These are phyloP conservation scores for Galendromus occidentalis DNA, from an alignment of 1,140 invertebrate genomes.

Conservation along the genomic window DNA sequence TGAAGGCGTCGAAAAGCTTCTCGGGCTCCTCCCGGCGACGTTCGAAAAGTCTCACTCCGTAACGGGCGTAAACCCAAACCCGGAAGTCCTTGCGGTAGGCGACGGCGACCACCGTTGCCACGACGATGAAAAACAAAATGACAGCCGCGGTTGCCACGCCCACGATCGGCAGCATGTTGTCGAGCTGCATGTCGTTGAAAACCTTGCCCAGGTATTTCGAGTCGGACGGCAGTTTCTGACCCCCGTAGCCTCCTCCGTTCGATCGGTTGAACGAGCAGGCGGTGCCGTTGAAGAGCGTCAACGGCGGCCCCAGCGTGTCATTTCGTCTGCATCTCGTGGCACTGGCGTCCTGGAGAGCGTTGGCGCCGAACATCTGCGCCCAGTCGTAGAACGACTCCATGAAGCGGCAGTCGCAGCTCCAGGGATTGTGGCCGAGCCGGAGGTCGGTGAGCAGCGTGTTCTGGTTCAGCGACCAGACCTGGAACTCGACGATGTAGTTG, in stretches of 20 bases:
- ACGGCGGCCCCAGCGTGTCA: conserved; percentile 38
- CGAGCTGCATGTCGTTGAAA: conserved; percentile 15
- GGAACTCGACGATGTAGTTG: conserved; percentile 55
- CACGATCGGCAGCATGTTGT: conserved; percentile 45
- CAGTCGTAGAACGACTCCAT: conserved; percentile 61
- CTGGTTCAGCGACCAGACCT: conserved; percentile 57
- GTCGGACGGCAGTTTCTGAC: conserved; percentile 55
- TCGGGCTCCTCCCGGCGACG: conserved; percentile 41
- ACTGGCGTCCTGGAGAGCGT: conserved; percentile 39
- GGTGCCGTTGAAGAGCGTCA: conserved; percentile 16
- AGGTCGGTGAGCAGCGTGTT: conserved; percentile 48
- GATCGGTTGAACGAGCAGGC: conserved; percentile 41
- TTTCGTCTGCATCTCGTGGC: conserved; percentile 29
- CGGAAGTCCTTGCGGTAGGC: conserved; percentile 44
- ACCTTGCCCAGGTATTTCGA: conserved; percentile 21
- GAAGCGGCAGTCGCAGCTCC: conserved; percentile 75
- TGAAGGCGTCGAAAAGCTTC: conserved; percentile 74
- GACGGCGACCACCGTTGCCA: conserved; percentile 41
- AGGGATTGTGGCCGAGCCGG: conserved; percentile 54
- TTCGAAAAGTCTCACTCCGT: conserved; percentile 45
- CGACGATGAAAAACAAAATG: conserved; percentile 17
- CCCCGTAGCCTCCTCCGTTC: conserved; percentile 44
- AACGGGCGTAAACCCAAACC: conserved; percentile 27
- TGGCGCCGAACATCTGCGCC: conserved; percentile 31
- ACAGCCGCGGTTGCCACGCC: conserved; percentile 31